Base-by-base conservation (phyloP, 2,113 vertebrate genomes). In the Gila orcuttii region DNA sequence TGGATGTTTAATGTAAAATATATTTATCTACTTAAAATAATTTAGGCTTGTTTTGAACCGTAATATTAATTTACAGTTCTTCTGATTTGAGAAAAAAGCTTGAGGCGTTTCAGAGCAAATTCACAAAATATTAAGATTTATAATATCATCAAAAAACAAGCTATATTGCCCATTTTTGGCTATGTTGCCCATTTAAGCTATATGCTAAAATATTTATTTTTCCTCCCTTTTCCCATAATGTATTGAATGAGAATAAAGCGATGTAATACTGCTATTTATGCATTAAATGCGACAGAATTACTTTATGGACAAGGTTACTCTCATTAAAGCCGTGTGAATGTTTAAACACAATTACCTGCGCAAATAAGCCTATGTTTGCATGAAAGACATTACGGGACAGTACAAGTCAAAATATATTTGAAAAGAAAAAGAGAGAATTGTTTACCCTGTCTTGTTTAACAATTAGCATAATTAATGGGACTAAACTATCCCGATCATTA, bases 401-500 rank as follows among this genome's bases (percentile, higher is more conserved):
- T 9, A 23, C 21, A 57, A 23, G 55, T 69, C 15, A 9, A 31
- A 69, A 36, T 36, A 8, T 36, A 33, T 55, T 55, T 55, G 19
- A 77, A 78, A 42, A n/a, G 33, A 55, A 82, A 82, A 36, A 82
- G 52, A 64, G 62, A 52, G 59, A 45, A 64, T 75, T 86, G 80
- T 85, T 85, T 74, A 64, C 83, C 77, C 86, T 82, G 33, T 78
- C 76, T 75, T 84, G 69, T 84, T 28, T 68, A 87, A 87, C 77
- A 89, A 75, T 89, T 89, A 84, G 12, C 55, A 82, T 90, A 79
- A 90, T 89, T 90, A 69, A 90, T 90, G 89, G 83, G 74, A 84
- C 33, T 87, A 31, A 81, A 86, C 45, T 75, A 28, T 66, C 83
- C 69, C 75, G 74, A 88, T 88, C 71, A n/a, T 86, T 90, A 85